Evolutionary conservation across 1,140 invertebrate species (phyloP), one percentile per base, ranked within the genome.

Genomic region (Tenebrio molitor): DNA sequence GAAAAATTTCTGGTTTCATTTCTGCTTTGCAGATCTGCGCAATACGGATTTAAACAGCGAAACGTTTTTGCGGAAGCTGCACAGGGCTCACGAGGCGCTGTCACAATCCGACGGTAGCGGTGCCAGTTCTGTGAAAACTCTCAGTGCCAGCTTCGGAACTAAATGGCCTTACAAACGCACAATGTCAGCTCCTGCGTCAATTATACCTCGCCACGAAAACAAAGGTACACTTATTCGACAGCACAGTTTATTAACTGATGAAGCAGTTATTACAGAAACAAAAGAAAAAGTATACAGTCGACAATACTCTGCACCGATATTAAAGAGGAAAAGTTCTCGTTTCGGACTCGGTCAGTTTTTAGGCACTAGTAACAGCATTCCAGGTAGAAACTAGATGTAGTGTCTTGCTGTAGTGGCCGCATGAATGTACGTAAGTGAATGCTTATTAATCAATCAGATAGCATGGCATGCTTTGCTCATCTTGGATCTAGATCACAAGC

Each of bases 131-230:
- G 85, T 91, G 46, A 92, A 95, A 81, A 97, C 96, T 0, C 85
- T 99, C 8, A 95, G 92, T 80, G 91, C 93, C 7, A 96, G 95
- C 81, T 92, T 98, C 80, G 94, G 94, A 50, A 92, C 92, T 15
- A 98, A 97, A 85, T 96, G 95, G 89, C 95, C 97, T 7, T 98
- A 98, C 81, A 96, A 98, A 83, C 87, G 97, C 64, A 96, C 96
- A 44, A 94, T 95, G 88, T 96, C 94, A 6, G 93, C 95, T 7
- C 94, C 94, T 0, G 92, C 93, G 16, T 93, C 92, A 34, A 93
- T 95, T 86, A 87, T 91, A 41, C 89, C 91, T 2, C 88, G 90
- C 17, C 91, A 93, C 78, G 92, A 94, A 70, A 90, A 88, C 8
- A 91, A 93, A 87, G 92, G 93, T 93, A 85, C 25, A 63, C 4